Percentiles rank a stretch among this genome's conserved stretches.
Conservation (phyloP, 2,888 invertebrate genomes). For the Drosophila aldrichi region DNA sequence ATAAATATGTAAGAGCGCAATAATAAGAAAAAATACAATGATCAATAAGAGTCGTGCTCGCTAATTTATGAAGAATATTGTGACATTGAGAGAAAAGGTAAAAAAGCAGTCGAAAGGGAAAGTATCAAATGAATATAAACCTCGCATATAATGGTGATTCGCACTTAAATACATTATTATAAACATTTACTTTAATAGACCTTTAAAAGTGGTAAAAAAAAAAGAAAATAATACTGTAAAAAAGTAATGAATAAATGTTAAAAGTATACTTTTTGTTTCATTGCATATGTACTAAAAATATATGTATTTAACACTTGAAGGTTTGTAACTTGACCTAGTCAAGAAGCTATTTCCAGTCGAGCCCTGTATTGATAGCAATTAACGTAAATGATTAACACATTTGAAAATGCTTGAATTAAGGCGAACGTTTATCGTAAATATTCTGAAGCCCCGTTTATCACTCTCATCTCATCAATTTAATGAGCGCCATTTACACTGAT, state of each 20-base stretch:
- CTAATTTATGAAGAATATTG: constrained; percentile 1
- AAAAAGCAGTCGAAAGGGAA: neutral
- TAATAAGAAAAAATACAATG: neutral
- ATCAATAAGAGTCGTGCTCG: neutral
- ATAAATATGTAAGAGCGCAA: neutral
- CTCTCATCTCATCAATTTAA: constrained; percentile 41
- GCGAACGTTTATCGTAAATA: constrained; percentile 27
- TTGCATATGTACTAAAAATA: neutral
- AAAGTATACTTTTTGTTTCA: neutral
- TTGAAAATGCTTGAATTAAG: constrained; percentile 19
- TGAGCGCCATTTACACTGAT: constrained; percentile 46
- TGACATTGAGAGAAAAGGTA: neutral
- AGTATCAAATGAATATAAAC: neutral
- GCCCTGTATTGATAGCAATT: constrained; percentile 30
- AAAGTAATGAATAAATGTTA: neutral
- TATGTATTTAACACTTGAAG: neutral
- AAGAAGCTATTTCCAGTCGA: too few relatives aligned
- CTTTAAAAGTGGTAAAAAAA: neutral
- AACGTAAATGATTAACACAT: constrained; percentile 42
- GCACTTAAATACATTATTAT: neutral
- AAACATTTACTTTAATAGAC: neutral
- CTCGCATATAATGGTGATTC: neutral
- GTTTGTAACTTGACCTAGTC: constrained; percentile 27
- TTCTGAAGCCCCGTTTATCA: constrained; percentile 47
- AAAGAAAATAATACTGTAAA: neutral